phyloP scores from a whole-genome alignment of 2,888 invertebrate species.

The Mechanitis mazaeus region DNA sequence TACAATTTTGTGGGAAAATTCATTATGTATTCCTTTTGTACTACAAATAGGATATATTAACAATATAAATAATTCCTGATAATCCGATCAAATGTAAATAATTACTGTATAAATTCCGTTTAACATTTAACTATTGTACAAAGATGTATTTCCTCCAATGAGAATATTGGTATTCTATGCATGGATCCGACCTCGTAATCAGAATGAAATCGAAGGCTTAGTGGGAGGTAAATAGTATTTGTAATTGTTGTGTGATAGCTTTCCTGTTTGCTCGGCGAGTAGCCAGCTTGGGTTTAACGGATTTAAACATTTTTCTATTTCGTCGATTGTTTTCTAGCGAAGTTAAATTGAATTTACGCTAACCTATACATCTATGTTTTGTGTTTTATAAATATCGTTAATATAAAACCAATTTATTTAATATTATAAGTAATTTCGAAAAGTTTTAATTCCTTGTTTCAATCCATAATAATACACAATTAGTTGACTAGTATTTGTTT shows the following conservation, averaged over 20 bases:
- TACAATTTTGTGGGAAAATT: no score
- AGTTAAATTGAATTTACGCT: background rate
- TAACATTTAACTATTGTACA: no score
- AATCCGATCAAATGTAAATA: no score
- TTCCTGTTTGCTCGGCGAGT: constrained; percentile 21
- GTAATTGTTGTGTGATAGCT: constrained; percentile 32
- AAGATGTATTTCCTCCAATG: background rate
- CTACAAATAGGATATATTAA: no score
- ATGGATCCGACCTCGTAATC: constrained; percentile 33
- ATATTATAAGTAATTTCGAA: no score
- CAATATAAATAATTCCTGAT: no score
- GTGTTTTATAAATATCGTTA: background rate
- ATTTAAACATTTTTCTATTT: constrained; percentile 19
- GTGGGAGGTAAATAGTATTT: constrained; percentile 40
- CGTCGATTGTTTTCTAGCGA: background rate
- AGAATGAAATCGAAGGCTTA: constrained; percentile 36
- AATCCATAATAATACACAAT: no score
- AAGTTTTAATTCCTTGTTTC: no score
- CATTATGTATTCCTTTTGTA: no score
- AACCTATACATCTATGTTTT: background rate
- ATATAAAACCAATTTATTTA: background rate
- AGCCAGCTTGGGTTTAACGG: constrained; percentile 14
- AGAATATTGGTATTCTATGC: constrained; percentile 14
- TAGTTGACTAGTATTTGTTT: no score
- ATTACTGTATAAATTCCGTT: no score